phyloP scores from a whole-genome alignment of 2,797 vertebrate genomes.

The Amazona ochrocephala region DNA sequence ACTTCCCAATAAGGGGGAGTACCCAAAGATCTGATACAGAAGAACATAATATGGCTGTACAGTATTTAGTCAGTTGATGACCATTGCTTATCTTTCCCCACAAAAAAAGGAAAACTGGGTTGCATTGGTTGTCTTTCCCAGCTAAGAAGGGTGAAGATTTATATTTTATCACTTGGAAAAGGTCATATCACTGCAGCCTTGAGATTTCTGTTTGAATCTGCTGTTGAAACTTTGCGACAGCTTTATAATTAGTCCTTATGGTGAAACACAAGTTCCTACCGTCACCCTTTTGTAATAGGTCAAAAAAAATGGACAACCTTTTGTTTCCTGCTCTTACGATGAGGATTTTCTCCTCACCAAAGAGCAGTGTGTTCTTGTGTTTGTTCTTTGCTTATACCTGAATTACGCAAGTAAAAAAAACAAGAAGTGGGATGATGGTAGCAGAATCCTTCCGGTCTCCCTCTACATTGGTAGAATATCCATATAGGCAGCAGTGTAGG shows the following conservation, averaged over 20 bases:
- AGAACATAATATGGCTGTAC: neutral
- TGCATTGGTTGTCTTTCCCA: neutral
- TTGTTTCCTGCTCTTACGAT: neutral
- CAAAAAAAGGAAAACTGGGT: neutral
- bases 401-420: neutral
- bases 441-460: neutral
- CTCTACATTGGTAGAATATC: neutral
- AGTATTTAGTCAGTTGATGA: neutral
- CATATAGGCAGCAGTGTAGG: neutral
- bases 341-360: neutral
- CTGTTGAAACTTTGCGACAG: neutral
- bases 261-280: neutral
- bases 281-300: neutral
- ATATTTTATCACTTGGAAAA: neutral
- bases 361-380: neutral
- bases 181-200: neutral
- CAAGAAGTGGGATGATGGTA: accelerated
- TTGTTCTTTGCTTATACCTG: neutral
- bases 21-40: neutral
- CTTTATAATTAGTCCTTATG: neutral
- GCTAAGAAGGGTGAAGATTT: neutral
- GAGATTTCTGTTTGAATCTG: neutral
- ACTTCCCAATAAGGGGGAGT: neutral
- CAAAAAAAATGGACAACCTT: neutral
- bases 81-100: neutral